Evolutionary conservation across 2,888 invertebrate genomes (phyloP), one percentile per base, ranked within the genome.

Genomic region (Antitype chi): DNA sequence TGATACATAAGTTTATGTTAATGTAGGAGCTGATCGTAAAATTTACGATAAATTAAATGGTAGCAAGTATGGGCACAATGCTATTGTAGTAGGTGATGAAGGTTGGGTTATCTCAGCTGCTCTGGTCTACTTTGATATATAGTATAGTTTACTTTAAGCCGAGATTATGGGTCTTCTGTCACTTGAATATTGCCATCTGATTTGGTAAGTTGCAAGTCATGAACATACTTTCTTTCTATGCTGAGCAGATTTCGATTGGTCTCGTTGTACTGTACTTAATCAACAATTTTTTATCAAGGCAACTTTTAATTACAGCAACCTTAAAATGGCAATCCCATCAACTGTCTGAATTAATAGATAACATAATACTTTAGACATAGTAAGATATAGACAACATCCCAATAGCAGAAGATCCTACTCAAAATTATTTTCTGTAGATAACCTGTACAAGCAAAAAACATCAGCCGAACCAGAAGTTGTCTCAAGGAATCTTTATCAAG

Each of bases 1-100:
- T 71, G 69, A 78, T 74, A 82, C 78, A 78, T 70, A 72, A 67
- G 13, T 67, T 74, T 78, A 85, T 82, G 64, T 32, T 81, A 81
- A 76, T 85, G 60, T 53, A 8, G 55, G 5, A 66, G 23, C 59
- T 60, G 64, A 62, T 74, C 74, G 17, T 66, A 66, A 59, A 78
- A 49, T 74, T 49, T 17, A 66, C 13, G 66, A 82, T 70, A 38
- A 47, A 32, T 70, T 59, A 43, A 49, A 15, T 59, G 15, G 15
- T 55, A 43, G 47, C 23, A 17, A 62, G 59, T 13, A 32, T 64
- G 32, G 15, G 47, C 15, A 84, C 68, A 69, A 75, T 68, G 63
- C 20, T 63, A 55, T 82, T 80, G 81, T 75, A 20, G 13, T 32
- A 53, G 32, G 62, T 80, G 81, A 73, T n/a, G 82, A 76, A 23